A percentile compares a stretch with the other conserved stretches of the same genome.
Conservation (phyloP, 2,113 vertebrate species). For the Chaetura pelagica region DNA sequence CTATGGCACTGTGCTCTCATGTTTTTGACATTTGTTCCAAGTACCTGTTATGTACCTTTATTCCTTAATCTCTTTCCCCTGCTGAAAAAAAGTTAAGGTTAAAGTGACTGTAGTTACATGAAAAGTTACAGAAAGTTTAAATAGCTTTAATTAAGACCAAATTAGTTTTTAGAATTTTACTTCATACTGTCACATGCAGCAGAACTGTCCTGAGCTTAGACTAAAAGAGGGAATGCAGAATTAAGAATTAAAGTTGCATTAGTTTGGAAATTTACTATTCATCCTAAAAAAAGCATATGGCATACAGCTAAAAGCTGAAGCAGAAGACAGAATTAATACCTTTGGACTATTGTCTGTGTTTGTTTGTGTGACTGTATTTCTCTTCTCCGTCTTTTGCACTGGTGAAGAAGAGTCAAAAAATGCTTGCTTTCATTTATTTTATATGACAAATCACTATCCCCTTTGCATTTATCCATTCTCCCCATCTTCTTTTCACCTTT, state of each 20-base stretch:
- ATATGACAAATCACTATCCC: neutral
- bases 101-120: neutral
- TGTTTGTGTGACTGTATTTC: neutral
- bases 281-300: neutral
- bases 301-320: neutral
- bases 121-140: neutral
- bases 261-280: neutral
- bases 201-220: neutral
- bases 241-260: neutral
- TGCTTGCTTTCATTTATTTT: neutral
- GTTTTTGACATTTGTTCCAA: conserved; percentile 42
- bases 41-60: neutral
- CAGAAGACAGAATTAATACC: neutral
- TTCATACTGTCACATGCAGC: neutral
- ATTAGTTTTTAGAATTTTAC: neutral
- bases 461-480: neutral
- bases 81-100: neutral
- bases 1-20: neutral
- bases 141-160: neutral
- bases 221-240: neutral
- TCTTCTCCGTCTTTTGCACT: neutral
- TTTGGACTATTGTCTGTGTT: neutral
- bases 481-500: neutral
- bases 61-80: neutral
- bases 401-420: neutral